Evolutionary conservation across 2,797 vertebrate genomes (phyloP).

Genomic region (Linurgus olivaceus): DNA sequence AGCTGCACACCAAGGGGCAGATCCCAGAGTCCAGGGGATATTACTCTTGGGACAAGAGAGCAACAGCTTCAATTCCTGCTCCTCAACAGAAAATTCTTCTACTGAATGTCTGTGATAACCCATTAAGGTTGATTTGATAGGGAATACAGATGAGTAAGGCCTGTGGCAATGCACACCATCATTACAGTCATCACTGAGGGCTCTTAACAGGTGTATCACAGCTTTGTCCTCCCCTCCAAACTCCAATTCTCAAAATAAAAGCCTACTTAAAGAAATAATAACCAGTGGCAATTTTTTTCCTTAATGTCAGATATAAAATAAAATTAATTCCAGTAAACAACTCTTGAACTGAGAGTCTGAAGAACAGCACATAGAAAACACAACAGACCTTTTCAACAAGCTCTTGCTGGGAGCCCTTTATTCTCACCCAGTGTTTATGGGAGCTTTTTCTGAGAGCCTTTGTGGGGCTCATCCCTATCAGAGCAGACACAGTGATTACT

Average conservation of each 20-base stretch:
- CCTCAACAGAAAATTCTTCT: neutral
- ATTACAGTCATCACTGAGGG: neutral
- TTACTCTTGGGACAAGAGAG: neutral
- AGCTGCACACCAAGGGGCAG: neutral
- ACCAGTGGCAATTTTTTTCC: neutral
- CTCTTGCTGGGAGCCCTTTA: neutral
- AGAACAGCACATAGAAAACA: neutral
- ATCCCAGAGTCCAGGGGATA: neutral
- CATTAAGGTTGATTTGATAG: neutral
- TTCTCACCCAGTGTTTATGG: neutral
- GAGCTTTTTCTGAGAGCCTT: slow-evolving; percentile 6
- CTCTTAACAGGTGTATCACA: neutral
- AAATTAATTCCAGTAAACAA: neutral
- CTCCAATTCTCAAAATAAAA: neutral
- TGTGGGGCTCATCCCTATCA: neutral
- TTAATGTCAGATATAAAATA: neutral
- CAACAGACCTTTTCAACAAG: neutral
- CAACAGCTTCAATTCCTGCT: neutral
- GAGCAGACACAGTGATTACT: neutral
- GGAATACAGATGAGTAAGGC: neutral
- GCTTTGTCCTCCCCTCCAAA: neutral
- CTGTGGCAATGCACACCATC: neutral
- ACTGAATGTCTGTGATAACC: neutral
- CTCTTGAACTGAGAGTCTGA: neutral
- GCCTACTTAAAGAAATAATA: neutral